phyloP scores from a whole-genome alignment of 2,797 vertebrate species.

The Enteromius treurensis region DNA sequence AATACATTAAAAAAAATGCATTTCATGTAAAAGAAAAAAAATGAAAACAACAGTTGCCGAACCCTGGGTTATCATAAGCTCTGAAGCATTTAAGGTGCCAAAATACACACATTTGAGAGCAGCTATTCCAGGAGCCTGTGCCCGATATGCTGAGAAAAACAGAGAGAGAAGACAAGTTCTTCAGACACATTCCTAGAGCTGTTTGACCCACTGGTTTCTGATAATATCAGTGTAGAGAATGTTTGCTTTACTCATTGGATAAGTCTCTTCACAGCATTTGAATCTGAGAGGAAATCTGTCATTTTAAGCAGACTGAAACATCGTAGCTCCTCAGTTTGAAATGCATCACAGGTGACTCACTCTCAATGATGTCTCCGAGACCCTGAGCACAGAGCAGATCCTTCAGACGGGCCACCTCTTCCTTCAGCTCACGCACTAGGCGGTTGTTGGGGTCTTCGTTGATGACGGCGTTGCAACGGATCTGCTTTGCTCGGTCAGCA shows the following conservation, averaged over 20 bases:
- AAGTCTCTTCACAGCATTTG: background rate
- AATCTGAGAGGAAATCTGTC: background rate
- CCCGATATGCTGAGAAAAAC: constrained; percentile 74
- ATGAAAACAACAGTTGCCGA: background rate
- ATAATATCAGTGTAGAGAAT: background rate
- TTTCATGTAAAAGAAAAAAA: background rate
- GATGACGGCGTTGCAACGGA: constrained; percentile 93
- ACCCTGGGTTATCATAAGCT: constrained; percentile 54
- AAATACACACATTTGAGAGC: constrained; percentile 84
- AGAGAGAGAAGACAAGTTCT: constrained; percentile 44
- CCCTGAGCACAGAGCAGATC: constrained; percentile 95
- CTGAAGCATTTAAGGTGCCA: constrained; percentile 70
- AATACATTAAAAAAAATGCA: background rate
- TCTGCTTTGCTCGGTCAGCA: constrained; percentile 92
- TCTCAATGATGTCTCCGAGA: constrained; percentile 97
- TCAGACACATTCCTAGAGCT: constrained; percentile 37
- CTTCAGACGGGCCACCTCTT: constrained; percentile 94
- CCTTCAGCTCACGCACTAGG: constrained; percentile 96
- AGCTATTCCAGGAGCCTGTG: constrained; percentile 71
- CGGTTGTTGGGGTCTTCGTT: constrained; percentile 99
- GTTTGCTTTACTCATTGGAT: background rate
- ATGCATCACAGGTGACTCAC: constrained; percentile 76
- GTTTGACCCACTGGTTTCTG: constrained; percentile 7
- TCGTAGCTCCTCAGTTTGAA: background rate
- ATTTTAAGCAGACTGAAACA: background rate